Conservation (phyloP, 2,888 invertebrate genomes). For the Antitype chi region DNA sequence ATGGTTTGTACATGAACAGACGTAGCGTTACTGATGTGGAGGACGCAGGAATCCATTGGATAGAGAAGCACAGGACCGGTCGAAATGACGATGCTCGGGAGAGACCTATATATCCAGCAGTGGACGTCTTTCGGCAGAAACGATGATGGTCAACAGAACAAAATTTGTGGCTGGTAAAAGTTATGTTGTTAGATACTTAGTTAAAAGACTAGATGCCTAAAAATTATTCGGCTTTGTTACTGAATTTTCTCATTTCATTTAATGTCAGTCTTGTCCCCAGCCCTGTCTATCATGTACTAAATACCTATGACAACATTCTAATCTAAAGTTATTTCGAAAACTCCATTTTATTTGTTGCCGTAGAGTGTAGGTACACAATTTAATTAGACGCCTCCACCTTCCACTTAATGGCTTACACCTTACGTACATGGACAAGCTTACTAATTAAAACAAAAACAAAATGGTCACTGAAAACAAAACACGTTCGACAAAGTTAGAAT, state of each 20-base stretch:
- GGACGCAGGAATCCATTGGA: background rate
- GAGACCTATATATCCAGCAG: background rate
- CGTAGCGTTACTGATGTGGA: background rate
- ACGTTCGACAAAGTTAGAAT: conserved; percentile 86
- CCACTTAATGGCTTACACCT: conserved; percentile 61
- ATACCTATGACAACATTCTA: conserved; percentile 23
- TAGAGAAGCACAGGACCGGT: background rate
- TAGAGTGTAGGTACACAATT: conserved; percentile 46
- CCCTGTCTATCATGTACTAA: background rate
- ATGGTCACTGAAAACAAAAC: conserved; percentile 80
- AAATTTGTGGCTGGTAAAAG: background rate
- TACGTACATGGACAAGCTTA: conserved; percentile 63
- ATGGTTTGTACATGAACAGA: background rate
- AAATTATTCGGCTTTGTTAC: background rate
- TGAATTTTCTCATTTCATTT: background rate
- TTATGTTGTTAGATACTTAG: background rate
- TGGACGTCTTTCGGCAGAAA: background rate
- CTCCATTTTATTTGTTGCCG: conserved; percentile 40
- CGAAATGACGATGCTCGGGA: background rate
- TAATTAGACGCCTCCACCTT: conserved; percentile 51
- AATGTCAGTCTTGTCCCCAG: too few species aligned
- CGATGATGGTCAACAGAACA: background rate
- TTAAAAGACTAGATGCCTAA: background rate
- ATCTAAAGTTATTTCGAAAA: conserved; percentile 47
- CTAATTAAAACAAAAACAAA: conserved; percentile 81